Percentiles rank a stretch among this genome's conserved stretches.
phyloP scores from a whole-genome alignment of 2,888 invertebrate genomes.

The Holacanthella duospinosa region DNA sequence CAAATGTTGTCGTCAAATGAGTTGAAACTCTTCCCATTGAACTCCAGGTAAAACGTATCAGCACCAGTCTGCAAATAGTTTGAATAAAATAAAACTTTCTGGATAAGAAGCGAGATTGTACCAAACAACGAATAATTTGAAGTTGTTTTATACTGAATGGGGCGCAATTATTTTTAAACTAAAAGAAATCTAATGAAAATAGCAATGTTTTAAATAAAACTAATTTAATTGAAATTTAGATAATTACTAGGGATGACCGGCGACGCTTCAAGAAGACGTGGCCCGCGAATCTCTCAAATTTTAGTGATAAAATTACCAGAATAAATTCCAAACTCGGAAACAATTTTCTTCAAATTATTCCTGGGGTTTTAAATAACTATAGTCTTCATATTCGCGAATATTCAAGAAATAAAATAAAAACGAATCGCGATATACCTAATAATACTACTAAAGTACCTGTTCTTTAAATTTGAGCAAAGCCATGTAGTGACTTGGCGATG shows the following conservation, averaged over 20 bases:
- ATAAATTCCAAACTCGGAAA: too few species aligned
- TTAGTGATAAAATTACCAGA: too few species aligned
- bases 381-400: neutral
- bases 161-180: too few species aligned
- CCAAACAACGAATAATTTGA: too few species aligned
- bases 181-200: too few species aligned
- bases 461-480: conserved; percentile 70
- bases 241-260: too few species aligned
- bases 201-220: too few species aligned
- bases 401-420: neutral
- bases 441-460: conserved; percentile 43
- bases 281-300: too few species aligned
- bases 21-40: conserved; percentile 87
- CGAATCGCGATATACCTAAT: neutral
- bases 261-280: too few species aligned
- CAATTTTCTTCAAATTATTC: neutral
- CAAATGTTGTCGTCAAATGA: conserved; percentile 85
- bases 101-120: too few species aligned
- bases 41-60: conserved; percentile 81
- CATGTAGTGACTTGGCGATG: conserved; percentile 92
- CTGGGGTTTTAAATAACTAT: conserved; percentile 1
- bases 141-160: too few species aligned
- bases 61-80: conserved; percentile 57
- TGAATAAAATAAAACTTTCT: too few species aligned
- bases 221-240: neutral